These are phyloP conservation scores for Ia io DNA, from an alignment of 2,113 vertebrate genomes.

Conservation along the genomic window DNA sequence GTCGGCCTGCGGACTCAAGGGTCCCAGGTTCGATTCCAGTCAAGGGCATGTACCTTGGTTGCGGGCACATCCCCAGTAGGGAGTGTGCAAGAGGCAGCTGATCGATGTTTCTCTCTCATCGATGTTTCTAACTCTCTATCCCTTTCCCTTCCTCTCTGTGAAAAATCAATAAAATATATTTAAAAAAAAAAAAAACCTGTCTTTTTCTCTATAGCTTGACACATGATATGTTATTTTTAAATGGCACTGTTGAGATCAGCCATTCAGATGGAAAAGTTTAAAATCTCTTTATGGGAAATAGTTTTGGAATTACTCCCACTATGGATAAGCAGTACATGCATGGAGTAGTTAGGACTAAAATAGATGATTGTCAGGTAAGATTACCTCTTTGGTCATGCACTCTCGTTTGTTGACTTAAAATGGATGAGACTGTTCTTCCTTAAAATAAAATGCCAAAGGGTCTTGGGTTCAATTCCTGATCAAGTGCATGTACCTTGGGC, in stretches of 20 bases:
- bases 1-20: no score
- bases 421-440: not conserved
- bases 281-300: constrained; percentile 97
- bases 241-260: constrained; percentile 94
- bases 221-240: constrained; percentile 97
- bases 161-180: no score
- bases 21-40: no score
- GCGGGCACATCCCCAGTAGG: no score
- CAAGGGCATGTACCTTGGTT: no score
- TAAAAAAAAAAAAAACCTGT: no score
- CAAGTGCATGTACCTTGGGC: no score
- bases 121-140: no score
- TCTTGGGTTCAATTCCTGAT: no score
- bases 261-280: constrained; percentile 89
- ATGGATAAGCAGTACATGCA: constrained; percentile 95
- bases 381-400: not conserved
- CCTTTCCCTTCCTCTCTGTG: no score
- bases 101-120: no score
- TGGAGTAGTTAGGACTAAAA: constrained; percentile 94
- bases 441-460: not conserved
- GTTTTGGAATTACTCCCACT: constrained; percentile 94
- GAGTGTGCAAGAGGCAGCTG: no score
- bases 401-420: constrained; percentile 25
- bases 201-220: constrained; percentile 87
- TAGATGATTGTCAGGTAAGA: constrained; percentile 96